phyloP scores from a whole-genome alignment of 2,113 vertebrate genomes.

The Neofelis nebulosa region DNA sequence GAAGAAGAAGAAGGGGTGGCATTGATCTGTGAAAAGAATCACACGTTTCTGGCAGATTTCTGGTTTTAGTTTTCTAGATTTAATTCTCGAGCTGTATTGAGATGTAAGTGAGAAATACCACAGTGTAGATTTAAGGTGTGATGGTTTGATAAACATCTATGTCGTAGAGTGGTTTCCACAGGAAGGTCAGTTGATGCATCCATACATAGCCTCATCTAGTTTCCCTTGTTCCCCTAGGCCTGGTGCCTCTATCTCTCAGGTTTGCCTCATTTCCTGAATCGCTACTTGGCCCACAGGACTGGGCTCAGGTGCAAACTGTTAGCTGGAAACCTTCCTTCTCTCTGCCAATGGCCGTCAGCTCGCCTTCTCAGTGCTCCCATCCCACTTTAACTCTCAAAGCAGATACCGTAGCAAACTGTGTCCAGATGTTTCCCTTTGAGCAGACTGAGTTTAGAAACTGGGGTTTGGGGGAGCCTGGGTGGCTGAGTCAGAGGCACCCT shows the following conservation, averaged over 20 bases:
- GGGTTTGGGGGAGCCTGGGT: background rate
- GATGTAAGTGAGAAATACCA: background rate
- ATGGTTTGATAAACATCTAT: background rate
- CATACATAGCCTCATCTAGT: background rate
- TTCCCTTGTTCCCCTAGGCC: background rate
- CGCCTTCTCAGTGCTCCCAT: background rate
- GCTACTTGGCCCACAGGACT: background rate
- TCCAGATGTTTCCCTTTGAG: background rate
- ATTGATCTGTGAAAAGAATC: background rate
- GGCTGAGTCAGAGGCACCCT: too few relatives aligned
- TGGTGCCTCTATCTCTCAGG: background rate
- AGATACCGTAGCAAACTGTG: background rate
- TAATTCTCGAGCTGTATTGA: background rate
- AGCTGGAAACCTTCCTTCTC: background rate
- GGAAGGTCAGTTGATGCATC: background rate
- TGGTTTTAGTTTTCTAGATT: background rate
- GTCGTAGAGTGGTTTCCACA: too few relatives aligned
- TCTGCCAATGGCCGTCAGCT: background rate
- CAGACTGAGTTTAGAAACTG: background rate
- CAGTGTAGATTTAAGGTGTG: background rate
- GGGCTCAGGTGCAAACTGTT: background rate
- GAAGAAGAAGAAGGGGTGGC: background rate
- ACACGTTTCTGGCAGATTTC: background rate
- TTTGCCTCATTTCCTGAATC: background rate
- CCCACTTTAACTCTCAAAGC: background rate